These are phyloP conservation scores for Marcusenius ussheri DNA, from an alignment of 2,113 vertebrate genomes.

Conservation along the genomic window DNA sequence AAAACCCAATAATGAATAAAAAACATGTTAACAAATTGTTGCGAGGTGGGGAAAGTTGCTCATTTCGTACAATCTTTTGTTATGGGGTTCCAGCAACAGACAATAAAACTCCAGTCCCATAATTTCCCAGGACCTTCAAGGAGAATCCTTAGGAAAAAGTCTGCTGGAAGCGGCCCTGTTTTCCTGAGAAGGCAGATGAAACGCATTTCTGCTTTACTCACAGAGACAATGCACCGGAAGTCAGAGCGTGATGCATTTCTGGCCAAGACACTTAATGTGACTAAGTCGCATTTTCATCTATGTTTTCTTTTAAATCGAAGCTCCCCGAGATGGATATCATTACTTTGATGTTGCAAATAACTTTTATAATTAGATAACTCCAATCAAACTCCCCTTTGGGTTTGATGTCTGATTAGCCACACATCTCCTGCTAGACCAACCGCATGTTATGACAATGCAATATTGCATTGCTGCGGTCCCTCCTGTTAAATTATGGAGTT, in stretches of 20 bases:
- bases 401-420: neutral
- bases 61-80: neutral
- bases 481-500: neutral
- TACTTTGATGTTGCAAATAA: slow-evolving; percentile 8
- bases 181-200: neutral
- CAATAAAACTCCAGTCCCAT: neutral
- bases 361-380: slow-evolving; percentile 1
- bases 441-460: neutral
- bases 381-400: neutral
- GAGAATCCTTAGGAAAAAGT: neutral
- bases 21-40: neutral
- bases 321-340: neutral
- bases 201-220: neutral
- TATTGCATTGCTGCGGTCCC: neutral
- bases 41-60: neutral
- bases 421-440: neutral
- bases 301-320: neutral
- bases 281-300: neutral
- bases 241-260: neutral
- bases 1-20: neutral
- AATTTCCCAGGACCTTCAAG: slow-evolving; percentile 4
- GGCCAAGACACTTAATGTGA: neutral
- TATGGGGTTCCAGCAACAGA: neutral
- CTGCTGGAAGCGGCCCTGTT: neutral
- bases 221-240: neutral